These are phyloP conservation scores for Automeris io DNA, from an alignment of 2,888 invertebrate genomes.

Conservation along the genomic window DNA sequence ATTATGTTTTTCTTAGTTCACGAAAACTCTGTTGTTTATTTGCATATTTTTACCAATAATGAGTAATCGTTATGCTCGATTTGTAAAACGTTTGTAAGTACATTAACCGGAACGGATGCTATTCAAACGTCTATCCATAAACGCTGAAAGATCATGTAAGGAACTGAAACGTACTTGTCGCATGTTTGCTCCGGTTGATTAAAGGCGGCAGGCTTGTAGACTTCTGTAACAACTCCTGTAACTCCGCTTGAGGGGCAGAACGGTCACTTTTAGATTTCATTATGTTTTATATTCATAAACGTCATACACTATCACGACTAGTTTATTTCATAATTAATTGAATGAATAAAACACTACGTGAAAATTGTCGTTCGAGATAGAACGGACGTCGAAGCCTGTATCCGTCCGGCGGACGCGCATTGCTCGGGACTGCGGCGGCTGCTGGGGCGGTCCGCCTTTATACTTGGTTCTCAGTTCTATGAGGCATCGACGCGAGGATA, in stretches of 20 bases:
- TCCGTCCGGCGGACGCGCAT: conserved; percentile 40
- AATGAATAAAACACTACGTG: conserved; percentile 15
- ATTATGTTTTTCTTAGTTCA: background rate
- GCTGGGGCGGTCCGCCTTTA: conserved; percentile 31
- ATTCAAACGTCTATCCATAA: conserved; percentile 44
- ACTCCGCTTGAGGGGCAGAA: conserved; percentile 44
- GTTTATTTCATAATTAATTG: conserved; percentile 26
- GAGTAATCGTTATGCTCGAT: conserved; percentile 37
- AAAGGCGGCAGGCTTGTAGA: conserved; percentile 40
- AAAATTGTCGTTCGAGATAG: conserved; percentile 12
- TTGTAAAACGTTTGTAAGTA: conserved; percentile 36
- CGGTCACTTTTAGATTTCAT: conserved; percentile 52
- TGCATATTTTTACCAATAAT: conserved; percentile 32
- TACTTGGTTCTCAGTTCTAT: conserved; percentile 23
- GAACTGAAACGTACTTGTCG: conserved; percentile 53
- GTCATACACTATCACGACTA: conserved; percentile 35
- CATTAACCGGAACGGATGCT: conserved; percentile 51
- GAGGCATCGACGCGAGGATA: conserved; percentile 49
- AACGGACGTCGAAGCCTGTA: conserved; percentile 12
- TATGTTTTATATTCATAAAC: conserved; percentile 13
- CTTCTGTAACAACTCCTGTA: conserved; percentile 62
- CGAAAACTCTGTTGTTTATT: conserved; percentile 13
- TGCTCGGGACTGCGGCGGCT: conserved; percentile 35
- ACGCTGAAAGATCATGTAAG: conserved; percentile 27
- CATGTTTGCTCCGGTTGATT: conserved; percentile 37